A percentile compares a stretch with the other conserved stretches of the same genome.
Conservation (phyloP, 2,113 vertebrate genomes). For the Pimephales promelas region DNA sequence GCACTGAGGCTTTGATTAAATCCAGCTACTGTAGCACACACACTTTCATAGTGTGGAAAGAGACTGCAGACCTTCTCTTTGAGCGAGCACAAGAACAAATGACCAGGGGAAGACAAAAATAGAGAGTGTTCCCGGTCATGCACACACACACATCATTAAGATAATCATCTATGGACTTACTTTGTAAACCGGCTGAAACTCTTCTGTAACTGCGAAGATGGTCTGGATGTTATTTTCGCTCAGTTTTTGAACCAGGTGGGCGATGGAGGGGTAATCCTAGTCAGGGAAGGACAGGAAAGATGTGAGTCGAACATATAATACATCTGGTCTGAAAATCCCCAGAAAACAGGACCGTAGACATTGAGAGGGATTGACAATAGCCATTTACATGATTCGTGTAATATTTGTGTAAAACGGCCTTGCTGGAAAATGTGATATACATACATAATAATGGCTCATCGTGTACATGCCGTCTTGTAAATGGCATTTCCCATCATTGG, state of each 20-base stretch:
- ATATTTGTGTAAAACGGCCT: background rate
- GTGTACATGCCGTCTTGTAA: conserved; percentile 91
- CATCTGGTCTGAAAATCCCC: background rate
- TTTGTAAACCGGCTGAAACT: conserved; percentile 97
- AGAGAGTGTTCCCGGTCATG: background rate
- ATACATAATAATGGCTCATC: conserved; percentile 98
- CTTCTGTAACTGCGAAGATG: conserved; percentile 96
- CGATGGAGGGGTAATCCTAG: conserved; percentile 97
- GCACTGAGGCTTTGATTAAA: background rate
- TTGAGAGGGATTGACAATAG: too few species aligned
- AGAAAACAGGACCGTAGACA: background rate
- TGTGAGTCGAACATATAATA: background rate
- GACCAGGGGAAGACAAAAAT: background rate
- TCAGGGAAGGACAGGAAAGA: conserved; percentile 20
- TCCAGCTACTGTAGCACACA: background rate
- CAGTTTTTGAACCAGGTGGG: conserved; percentile 95
- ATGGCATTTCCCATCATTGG: conserved; percentile 95
- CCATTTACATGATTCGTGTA: too few species aligned
- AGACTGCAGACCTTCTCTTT: background rate
- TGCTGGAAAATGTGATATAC: conserved; percentile 56
- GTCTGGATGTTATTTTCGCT: conserved; percentile 98
- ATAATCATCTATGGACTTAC: conserved; percentile 68
- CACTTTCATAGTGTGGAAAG: background rate
- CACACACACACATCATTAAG: background rate
- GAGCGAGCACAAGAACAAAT: background rate